Base-by-base conservation (phyloP, 2,113 vertebrate species). In the Perca flavescens region DNA sequence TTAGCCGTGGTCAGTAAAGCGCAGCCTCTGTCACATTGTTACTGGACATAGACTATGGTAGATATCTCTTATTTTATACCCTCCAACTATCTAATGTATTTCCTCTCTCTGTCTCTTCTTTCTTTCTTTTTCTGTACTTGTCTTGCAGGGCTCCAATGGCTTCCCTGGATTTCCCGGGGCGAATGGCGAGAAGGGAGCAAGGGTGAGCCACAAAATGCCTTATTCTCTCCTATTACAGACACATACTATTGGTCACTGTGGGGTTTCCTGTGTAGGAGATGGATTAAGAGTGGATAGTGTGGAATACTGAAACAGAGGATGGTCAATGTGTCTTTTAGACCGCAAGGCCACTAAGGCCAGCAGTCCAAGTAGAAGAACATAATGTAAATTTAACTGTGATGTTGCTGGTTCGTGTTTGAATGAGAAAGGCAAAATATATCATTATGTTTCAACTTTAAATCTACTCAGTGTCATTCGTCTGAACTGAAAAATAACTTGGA, bases 181-280 rank as follows among this genome's bases (percentile, higher is more conserved):
- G 1, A 95, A 94, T 0, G 95, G 95, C 84, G 95, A 96, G 83
- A 96, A 96, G 65, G 95, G 95, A 69, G 80, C 77, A 69, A 92
- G 95, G 89, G 95, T 96, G 79, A 90, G 93, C 5, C 36, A 16
- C 36, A 28, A 50, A 43, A 60, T 64, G 16, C 1, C 15, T 72
- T 67, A 61, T 70, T 64, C 22, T 60, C 7, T 52, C 50, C 25
- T 70, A 3, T 83, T 31, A 64, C 63, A 66, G n/a, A 43, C 19
- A 70, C 46, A 16, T 16, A 36, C 10, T 15, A 40, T 53, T 2
- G 22, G n/a, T 52, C 28, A 40, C 64, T 62, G 36, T 16, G 47
- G 22, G 50, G 1, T 65, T 57, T 69, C 4, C n/a, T 22, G 25
- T 22, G 60, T 8, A 75, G 60, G 15, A 14, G 36, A 74, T 40